Conservation (phyloP, 2,113 vertebrate genomes). For the Notiomystis cincta region DNA sequence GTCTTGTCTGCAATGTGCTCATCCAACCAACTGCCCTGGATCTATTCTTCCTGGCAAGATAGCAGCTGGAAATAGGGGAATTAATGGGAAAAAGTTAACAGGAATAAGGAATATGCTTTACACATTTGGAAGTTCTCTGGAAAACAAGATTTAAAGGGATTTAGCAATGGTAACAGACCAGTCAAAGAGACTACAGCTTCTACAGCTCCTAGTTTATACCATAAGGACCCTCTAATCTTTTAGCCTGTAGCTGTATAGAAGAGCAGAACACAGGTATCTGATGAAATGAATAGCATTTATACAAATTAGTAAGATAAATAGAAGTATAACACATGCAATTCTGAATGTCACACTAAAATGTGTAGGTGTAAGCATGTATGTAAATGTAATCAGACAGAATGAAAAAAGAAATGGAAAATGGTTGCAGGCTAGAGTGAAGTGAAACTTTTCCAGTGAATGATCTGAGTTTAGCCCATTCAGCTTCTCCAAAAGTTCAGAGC, state of each 20-base stretch:
- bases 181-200: background rate
- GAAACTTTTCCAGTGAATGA: background rate
- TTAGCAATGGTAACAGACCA: background rate
- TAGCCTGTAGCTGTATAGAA: background rate
- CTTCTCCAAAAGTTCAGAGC: background rate
- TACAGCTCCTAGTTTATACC: background rate
- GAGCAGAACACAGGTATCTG: background rate
- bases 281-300: background rate
- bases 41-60: background rate
- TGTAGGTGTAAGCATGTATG: background rate
- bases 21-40: background rate
- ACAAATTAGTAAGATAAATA: background rate
- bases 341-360: background rate
- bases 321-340: background rate
- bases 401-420: background rate
- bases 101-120: background rate
- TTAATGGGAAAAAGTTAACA: background rate
- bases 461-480: background rate
- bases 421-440: background rate
- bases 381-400: background rate
- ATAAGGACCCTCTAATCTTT: background rate
- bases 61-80: background rate
- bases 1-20: slow-evolving; percentile 14
- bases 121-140: background rate
- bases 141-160: background rate